Percentiles rank a stretch among this genome's conserved stretches.
Conservation (phyloP, 2,113 vertebrate species). For the Lycaon pictus region DNA sequence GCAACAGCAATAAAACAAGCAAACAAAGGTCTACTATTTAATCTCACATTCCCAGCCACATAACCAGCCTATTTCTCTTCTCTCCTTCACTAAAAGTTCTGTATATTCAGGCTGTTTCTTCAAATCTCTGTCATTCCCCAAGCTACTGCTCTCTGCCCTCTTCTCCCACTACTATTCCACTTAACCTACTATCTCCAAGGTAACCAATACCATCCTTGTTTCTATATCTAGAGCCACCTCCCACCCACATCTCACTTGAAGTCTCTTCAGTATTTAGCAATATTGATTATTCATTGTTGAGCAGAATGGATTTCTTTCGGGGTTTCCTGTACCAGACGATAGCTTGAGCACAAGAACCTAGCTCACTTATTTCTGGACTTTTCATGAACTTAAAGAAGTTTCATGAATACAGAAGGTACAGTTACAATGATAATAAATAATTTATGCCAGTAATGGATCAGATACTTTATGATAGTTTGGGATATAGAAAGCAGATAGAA, state of each 20-base stretch:
- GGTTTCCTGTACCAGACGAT: background rate
- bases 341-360: background rate
- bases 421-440: background rate
- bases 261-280: background rate
- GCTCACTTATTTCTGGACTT: background rate
- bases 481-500: background rate
- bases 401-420: background rate
- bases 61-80: background rate
- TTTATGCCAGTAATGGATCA: background rate
- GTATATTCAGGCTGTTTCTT: background rate
- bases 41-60: background rate
- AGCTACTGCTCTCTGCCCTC: background rate
- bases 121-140: background rate
- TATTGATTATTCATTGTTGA: constrained; percentile 19
- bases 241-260: background rate
- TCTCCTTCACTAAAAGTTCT: background rate
- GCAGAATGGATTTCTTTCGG: background rate
- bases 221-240: constrained; percentile 30
- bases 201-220: background rate
- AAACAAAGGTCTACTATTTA: background rate
- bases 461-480: background rate
- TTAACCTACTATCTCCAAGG: background rate
- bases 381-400: background rate
- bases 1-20: background rate
- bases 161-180: background rate